A percentile compares a stretch with the other conserved stretches of the same genome.
Conservation (phyloP, 2,797 vertebrate genomes). For the Smutsia gigantea region DNA sequence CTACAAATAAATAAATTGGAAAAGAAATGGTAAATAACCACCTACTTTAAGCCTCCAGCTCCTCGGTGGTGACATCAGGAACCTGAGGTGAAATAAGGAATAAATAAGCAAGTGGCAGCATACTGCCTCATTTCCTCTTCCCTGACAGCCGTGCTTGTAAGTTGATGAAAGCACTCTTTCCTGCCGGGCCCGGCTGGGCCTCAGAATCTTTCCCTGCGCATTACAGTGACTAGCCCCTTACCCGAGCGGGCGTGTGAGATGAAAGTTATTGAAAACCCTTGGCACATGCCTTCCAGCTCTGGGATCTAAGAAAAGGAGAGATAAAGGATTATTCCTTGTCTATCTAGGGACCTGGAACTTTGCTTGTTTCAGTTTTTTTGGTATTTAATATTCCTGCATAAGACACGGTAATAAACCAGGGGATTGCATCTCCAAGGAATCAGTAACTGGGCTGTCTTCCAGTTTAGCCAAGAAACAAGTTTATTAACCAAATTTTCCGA, state of each 20-base stretch:
- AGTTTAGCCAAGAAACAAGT: constrained; percentile 4
- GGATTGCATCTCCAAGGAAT: background rate
- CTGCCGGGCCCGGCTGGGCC: constrained; percentile 16
- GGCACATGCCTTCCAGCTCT: background rate
- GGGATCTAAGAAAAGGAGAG: background rate
- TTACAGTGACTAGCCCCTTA: background rate
- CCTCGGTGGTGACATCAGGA: constrained; percentile 29
- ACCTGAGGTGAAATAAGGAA: background rate
- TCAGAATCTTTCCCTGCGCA: background rate
- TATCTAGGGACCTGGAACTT: constrained; percentile 4
- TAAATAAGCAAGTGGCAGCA: background rate
- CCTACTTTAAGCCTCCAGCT: background rate
- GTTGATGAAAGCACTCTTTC: background rate
- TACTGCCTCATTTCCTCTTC: background rate
- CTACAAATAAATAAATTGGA: background rate
- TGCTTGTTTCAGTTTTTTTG: background rate
- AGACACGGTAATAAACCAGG: background rate
- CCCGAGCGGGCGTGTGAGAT: background rate
- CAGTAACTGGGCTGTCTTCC: constrained; percentile 11
- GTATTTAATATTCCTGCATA: background rate
- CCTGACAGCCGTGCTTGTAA: background rate
- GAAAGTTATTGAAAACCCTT: constrained; percentile 4
- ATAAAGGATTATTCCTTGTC: background rate
- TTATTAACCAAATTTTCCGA: constrained; percentile 8
- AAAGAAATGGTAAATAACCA: background rate